These are phyloP conservation scores for Cassiopea xamachana DNA, from an alignment of 30 jellyfish, hydroid and myxozoan genomes.

Conservation along the genomic window DNA sequence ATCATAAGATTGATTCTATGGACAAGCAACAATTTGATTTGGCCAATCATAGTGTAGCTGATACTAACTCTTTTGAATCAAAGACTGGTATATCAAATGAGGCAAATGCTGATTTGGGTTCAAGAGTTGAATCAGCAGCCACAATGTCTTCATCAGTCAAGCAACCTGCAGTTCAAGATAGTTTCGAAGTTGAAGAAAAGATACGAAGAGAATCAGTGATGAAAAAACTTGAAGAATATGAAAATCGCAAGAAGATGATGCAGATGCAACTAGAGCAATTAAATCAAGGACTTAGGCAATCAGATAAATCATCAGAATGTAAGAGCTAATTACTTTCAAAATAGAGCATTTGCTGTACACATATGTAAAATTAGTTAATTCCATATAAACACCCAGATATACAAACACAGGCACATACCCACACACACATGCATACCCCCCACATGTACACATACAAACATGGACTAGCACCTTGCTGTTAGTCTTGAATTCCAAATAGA, in stretches of 20 bases:
- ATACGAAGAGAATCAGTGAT: constrained; percentile 75
- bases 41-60: background rate
- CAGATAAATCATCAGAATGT: constrained; percentile 1
- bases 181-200: constrained; percentile 58
- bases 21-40: background rate
- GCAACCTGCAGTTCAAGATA: constrained; percentile 35
- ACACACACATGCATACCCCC: too few relatives aligned
- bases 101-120: background rate
- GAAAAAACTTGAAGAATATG: constrained; percentile 76
- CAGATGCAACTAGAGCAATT: constrained; percentile 48
- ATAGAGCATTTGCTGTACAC: too few relatives aligned
- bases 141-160: background rate
- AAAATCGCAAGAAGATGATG: constrained; percentile 59
- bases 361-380: too few relatives aligned
- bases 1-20: background rate
- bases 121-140: background rate
- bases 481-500: too few relatives aligned
- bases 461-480: too few relatives aligned
- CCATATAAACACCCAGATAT: too few relatives aligned
- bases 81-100: background rate
- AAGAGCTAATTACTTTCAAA: background rate
- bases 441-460: too few relatives aligned
- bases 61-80: background rate
- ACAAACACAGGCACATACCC: too few relatives aligned
- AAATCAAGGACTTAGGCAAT: constrained; percentile 9